These are phyloP conservation scores for Eutrigla gurnardus DNA, from an alignment of 2,797 vertebrate genomes.

Conservation along the genomic window DNA sequence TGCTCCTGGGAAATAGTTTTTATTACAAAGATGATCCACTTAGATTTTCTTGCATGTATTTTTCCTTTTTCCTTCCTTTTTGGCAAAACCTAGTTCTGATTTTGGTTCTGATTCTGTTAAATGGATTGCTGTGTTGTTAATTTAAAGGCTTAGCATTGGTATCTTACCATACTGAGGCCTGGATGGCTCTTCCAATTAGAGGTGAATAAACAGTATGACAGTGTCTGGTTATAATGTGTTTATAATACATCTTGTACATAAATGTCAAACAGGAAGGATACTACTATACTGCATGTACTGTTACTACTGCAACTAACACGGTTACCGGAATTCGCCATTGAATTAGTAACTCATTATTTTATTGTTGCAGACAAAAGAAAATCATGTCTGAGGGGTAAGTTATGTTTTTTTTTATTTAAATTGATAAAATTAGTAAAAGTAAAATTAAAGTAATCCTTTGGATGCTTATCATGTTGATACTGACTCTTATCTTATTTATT, in stretches of 20 bases:
- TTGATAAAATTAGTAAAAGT: constrained; percentile 7
- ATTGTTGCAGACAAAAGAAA: constrained; percentile 48
- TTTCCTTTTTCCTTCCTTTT: constrained; percentile 7
- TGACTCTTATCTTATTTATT: constrained; percentile 14
- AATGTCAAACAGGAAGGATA: background rate
- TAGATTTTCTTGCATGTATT: background rate
- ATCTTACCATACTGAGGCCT: constrained; percentile 31
- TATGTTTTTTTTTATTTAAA: background rate
- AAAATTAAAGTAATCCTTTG: background rate
- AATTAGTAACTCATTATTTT: background rate
- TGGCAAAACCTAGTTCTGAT: background rate
- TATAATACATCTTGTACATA: background rate
- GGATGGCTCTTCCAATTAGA: constrained; percentile 20
- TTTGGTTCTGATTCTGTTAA: background rate
- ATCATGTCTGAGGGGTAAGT: constrained; percentile 83
- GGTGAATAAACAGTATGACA: background rate
- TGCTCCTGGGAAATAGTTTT: background rate
- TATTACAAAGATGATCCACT: background rate
- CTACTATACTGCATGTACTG: background rate
- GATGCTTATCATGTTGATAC: background rate
- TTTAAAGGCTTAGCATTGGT: constrained; percentile 41
- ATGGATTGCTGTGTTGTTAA: constrained; percentile 30
- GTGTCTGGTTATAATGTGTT: background rate
- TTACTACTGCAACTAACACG: background rate
- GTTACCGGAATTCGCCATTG: background rate